phyloP scores from a whole-genome alignment of 1,140 invertebrate species.

The Heliconius hewitsoni region DNA sequence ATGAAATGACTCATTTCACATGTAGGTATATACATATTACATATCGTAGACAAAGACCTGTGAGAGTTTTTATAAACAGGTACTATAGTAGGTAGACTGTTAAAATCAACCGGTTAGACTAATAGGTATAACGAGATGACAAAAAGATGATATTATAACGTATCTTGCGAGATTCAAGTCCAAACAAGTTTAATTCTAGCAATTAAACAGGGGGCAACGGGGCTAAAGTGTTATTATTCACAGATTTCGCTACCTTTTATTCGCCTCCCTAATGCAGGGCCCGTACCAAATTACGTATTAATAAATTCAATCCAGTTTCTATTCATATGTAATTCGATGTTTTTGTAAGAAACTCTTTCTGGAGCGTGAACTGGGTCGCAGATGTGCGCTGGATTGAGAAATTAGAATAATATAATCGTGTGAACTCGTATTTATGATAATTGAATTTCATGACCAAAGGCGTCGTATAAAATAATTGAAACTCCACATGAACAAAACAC shows the following conservation, averaged over 20 bases:
- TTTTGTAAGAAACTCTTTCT: slow-evolving; percentile 71
- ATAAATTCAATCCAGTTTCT: slow-evolving; percentile 78
- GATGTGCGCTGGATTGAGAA: slow-evolving; percentile 75
- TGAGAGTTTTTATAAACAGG: slow-evolving; percentile 25
- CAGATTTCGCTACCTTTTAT: slow-evolving; percentile 72
- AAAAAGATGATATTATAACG: slow-evolving; percentile 44
- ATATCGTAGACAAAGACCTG: slow-evolving; percentile 23
- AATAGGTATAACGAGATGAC: slow-evolving; percentile 41
- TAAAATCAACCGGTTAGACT: slow-evolving; percentile 32
- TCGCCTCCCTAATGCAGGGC: slow-evolving; percentile 69
- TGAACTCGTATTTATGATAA: slow-evolving; percentile 51
- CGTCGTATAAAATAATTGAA: neutral
- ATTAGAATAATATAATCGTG: slow-evolving; percentile 72
- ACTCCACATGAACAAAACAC: neutral
- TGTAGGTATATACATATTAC: neutral
- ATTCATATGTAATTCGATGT: slow-evolving; percentile 77
- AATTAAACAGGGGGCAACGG: slow-evolving; percentile 40
- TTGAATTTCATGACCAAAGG: slow-evolving; percentile 27
- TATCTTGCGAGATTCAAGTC: slow-evolving; percentile 37
- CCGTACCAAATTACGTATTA: slow-evolving; percentile 78
- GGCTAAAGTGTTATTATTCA: slow-evolving; percentile 52
- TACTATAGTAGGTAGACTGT: slow-evolving; percentile 12
- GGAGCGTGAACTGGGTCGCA: slow-evolving; percentile 74
- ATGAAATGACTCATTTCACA: slow-evolving; percentile 2
- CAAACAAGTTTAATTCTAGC: slow-evolving; percentile 41